phyloP scores from a whole-genome alignment of 2,888 invertebrate genomes.

The Drosophila tanythrix region DNA sequence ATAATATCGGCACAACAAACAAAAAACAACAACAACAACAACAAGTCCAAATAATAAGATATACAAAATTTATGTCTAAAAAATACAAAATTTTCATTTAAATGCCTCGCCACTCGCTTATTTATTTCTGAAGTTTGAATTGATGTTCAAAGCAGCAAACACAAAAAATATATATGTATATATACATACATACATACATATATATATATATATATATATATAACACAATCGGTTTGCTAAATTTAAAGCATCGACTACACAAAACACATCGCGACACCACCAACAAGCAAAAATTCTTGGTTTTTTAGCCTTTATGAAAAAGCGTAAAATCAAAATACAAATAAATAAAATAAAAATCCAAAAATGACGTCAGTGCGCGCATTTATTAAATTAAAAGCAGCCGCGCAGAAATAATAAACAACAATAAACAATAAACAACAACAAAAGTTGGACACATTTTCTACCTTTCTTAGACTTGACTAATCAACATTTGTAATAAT shows the following conservation, averaged over 20 bases:
- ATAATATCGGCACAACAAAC: conserved; percentile 10
- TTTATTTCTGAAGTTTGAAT: conserved; percentile 42
- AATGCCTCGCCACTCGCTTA: conserved; percentile 12
- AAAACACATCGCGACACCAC: conserved; percentile 23
- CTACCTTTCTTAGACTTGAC: conserved; percentile 26
- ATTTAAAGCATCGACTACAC: conserved; percentile 51
- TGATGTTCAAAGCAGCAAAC: conserved; percentile 41
- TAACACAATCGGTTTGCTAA: conserved; percentile 48
- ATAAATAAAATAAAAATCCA: conserved; percentile 4
- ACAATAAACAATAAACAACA: conserved; percentile 9
- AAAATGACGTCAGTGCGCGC: conserved; percentile 74
- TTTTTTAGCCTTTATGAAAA: conserved; percentile 61
- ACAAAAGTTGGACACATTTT: conserved; percentile 24
- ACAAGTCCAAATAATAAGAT: conserved; percentile 1
- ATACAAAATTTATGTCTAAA: neutral
- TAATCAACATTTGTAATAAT: conserved; percentile 12
- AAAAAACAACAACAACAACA: neutral
- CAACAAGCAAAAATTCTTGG: conserved; percentile 37
- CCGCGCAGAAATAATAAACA: conserved; percentile 15
- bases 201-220: conserved; percentile 20
- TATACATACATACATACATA: too few relatives aligned
- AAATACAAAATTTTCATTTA: conserved; percentile 8
- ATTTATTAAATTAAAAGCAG: conserved; percentile 56
- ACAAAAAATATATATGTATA: neutral
- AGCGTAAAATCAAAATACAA: neutral